A percentile compares a stretch with the other conserved stretches of the same genome.
phyloP scores from a whole-genome alignment of 92 coral and sea anemone species.

The Porites evermanni region DNA sequence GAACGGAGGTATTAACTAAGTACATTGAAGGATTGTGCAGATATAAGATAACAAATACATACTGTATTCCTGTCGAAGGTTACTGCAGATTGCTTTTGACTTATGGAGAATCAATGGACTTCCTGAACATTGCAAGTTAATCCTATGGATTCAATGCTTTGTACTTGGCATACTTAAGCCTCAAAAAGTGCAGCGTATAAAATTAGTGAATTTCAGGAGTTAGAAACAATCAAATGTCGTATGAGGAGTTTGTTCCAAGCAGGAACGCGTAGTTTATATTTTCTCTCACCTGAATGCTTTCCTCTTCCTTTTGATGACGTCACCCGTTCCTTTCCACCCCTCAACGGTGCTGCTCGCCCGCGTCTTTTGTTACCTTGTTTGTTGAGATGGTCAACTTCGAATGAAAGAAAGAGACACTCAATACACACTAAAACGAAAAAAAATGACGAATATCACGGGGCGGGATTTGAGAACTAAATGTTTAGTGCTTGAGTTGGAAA shows the following conservation, averaged over 20 bases:
- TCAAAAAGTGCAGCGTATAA: too few species aligned
- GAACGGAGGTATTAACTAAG: too few species aligned
- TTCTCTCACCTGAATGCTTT: neutral
- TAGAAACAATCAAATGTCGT: neutral
- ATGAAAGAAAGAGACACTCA: too few species aligned
- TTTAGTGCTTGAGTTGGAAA: too few species aligned
- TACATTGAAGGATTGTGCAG: too few species aligned
- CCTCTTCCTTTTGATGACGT: neutral
- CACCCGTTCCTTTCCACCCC: neutral
- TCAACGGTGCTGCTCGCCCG: neutral
- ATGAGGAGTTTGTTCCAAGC: accelerated
- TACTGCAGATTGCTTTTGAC: neutral
- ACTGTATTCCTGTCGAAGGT: neutral
- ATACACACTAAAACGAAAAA: neutral
- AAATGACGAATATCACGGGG: too few species aligned
- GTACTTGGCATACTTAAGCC: neutral
- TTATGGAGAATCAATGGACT: neutral
- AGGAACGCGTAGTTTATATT: neutral
- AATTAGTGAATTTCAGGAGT: too few species aligned
- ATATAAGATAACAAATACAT: too few species aligned
- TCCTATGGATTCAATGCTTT: too few species aligned
- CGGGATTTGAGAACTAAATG: too few species aligned
- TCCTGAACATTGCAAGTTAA: too few species aligned
- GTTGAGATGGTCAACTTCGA: too few species aligned
- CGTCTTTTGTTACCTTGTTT: neutral